Conservation (phyloP, 2,113 vertebrate species). For the Alces alces region DNA sequence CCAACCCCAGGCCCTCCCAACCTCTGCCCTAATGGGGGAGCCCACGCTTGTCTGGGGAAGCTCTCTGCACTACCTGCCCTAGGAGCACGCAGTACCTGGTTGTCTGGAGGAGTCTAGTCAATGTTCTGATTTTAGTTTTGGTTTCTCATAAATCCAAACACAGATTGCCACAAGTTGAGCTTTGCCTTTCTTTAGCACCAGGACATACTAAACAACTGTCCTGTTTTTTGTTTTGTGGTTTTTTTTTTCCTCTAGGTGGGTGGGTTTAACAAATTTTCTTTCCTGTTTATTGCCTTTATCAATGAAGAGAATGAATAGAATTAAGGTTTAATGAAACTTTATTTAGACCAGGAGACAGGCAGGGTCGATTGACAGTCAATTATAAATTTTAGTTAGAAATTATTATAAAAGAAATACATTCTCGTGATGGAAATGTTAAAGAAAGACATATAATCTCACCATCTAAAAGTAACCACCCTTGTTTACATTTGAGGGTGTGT, state of each 20-base stretch:
- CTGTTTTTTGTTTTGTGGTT: neutral
- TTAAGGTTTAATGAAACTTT: neutral
- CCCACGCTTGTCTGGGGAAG: neutral
- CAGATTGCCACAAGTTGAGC: neutral
- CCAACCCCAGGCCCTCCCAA: neutral
- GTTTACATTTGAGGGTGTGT: neutral
- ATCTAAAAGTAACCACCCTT: neutral
- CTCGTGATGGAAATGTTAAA: neutral
- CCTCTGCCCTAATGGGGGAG: neutral
- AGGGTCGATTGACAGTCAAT: neutral
- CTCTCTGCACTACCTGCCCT: neutral
- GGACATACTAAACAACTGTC: neutral
- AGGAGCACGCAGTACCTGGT: accelerated
- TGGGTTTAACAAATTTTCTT: neutral
- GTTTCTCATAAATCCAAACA: neutral
- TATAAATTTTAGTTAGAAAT: slow-evolving; percentile 11
- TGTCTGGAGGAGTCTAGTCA: neutral
- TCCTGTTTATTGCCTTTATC: neutral
- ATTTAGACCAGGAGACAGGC: neutral
- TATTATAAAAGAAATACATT: neutral
- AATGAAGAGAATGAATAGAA: neutral
- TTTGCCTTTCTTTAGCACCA: neutral
- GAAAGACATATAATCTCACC: neutral
- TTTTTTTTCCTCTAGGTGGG: neutral
- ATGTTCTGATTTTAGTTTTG: neutral